These are phyloP conservation scores for Ceratitis capitata DNA, from an alignment of 1,140 invertebrate genomes.

Conservation along the genomic window DNA sequence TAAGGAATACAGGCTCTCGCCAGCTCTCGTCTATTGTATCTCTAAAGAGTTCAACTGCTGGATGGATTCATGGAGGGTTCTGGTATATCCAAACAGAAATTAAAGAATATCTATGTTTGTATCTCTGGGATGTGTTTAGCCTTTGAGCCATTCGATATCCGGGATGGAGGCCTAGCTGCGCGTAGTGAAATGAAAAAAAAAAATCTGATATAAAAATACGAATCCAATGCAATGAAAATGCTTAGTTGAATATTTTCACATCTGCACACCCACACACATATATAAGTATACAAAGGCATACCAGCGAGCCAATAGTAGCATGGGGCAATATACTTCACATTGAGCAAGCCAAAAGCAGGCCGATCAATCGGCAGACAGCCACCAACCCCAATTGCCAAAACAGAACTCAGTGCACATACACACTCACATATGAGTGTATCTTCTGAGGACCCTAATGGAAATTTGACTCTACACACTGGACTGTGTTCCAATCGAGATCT, in stretches of 20 bases:
- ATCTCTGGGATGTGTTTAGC: background rate
- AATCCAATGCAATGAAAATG: slow-evolving; percentile 7
- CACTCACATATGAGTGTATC: background rate
- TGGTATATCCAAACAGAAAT: too few species aligned
- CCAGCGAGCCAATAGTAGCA: background rate
- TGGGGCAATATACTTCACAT: background rate
- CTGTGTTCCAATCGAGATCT: too few species aligned
- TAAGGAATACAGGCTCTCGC: too few species aligned
- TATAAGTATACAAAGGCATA: background rate
- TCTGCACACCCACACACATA: background rate
- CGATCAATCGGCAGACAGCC: background rate
- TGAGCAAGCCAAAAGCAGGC: background rate
- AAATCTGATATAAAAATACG: too few species aligned
- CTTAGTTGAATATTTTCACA: background rate
- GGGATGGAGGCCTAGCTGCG: slow-evolving; percentile 18
- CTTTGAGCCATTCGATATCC: slow-evolving; percentile 25
- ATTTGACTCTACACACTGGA: too few species aligned
- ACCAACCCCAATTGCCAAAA: slow-evolving; percentile 27
- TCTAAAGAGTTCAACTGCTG: too few species aligned
- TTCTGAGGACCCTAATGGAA: too few species aligned
- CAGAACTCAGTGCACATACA: background rate
- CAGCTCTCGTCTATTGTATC: too few species aligned
- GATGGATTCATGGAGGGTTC: too few species aligned
- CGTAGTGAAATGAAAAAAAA: background rate
- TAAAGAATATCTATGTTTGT: background rate